A percentile compares a stretch with the other conserved stretches of the same genome.
Evolutionary conservation across 2,113 vertebrate species (phyloP).

Genomic region (Cryptotis parvus): DNA sequence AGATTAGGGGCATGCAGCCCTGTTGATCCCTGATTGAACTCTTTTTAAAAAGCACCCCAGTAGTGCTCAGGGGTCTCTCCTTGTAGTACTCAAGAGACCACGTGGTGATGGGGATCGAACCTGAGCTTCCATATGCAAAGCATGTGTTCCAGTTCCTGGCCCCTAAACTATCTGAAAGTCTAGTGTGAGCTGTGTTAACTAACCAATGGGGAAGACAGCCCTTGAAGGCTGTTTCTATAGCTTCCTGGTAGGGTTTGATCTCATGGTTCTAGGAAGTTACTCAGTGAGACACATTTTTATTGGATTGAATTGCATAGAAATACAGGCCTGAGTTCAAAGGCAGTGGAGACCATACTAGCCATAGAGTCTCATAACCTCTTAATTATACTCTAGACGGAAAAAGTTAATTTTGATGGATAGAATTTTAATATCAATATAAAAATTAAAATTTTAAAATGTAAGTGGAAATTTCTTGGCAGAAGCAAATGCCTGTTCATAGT

Average conservation of each 20-base stretch:
- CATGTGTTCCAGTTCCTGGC: too few species aligned
- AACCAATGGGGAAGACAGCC: background rate
- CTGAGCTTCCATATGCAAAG: too few species aligned
- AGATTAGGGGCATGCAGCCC: background rate
- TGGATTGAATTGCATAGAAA: conserved; percentile 8
- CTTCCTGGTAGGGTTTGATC: conserved; percentile 48
- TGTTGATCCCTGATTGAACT: background rate
- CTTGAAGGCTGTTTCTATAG: conserved; percentile 13
- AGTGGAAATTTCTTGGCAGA: conserved; percentile 44
- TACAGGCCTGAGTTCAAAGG: background rate
- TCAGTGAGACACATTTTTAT: conserved; percentile 41
- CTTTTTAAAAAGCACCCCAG: too few species aligned
- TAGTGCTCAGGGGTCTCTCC: too few species aligned
- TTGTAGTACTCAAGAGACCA: too few species aligned
- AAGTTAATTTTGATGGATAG: background rate
- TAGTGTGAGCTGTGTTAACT: background rate
- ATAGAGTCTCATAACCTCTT: conserved; percentile 18
- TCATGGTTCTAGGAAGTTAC: conserved; percentile 42
- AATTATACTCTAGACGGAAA: background rate
- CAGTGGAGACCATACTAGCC: background rate
- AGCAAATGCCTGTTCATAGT: background rate
- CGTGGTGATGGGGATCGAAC: too few species aligned
- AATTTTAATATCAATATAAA: background rate
- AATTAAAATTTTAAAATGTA: background rate
- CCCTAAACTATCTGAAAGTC: background rate